Conservation (phyloP, 2,888 invertebrate species). For the Oegoconia quadripuncta region DNA sequence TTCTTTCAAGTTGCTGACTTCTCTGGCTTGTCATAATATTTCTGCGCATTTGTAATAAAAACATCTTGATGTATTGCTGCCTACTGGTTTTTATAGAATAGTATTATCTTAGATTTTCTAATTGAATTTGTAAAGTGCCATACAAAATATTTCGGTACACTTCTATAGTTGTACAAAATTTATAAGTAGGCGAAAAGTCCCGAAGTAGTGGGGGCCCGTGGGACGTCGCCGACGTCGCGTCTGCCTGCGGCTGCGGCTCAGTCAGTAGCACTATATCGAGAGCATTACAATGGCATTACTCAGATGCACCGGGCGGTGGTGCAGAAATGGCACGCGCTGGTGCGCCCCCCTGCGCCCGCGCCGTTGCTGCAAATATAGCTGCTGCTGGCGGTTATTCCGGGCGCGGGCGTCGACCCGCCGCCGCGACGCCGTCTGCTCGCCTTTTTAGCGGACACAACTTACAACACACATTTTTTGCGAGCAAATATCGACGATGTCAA, state of each 20-base stretch:
- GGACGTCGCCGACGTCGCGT: conserved; percentile 49
- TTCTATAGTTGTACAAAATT: too few relatives aligned
- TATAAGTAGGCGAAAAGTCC: neutral
- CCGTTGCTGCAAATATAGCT: conserved; percentile 74
- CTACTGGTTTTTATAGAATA: too few relatives aligned
- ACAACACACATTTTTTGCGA: conserved; percentile 70
- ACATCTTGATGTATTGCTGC: too few relatives aligned
- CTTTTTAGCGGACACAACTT: conserved; percentile 73
- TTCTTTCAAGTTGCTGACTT: too few relatives aligned
- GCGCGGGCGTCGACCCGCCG: conserved; percentile 77
- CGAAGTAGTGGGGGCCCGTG: neutral
- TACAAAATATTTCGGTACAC: too few relatives aligned
- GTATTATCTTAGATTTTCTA: too few relatives aligned
- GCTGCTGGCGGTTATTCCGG: conserved; percentile 75
- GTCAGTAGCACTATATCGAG: conserved; percentile 63
- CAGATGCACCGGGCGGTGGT: conserved; percentile 76
- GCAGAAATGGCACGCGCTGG: conserved; percentile 76
- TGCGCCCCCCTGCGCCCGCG: conserved; percentile 56
- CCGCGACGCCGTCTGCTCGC: conserved; percentile 78
- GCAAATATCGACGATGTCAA: conserved; percentile 65
- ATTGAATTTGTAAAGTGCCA: too few relatives aligned
- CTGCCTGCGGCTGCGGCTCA: conserved; percentile 41
- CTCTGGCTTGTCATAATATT: too few relatives aligned
- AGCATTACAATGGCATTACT: conserved; percentile 77
- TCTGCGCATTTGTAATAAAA: too few relatives aligned